phyloP scores from a whole-genome alignment of 2,888 invertebrate genomes.

The Ferrisia virgata region DNA sequence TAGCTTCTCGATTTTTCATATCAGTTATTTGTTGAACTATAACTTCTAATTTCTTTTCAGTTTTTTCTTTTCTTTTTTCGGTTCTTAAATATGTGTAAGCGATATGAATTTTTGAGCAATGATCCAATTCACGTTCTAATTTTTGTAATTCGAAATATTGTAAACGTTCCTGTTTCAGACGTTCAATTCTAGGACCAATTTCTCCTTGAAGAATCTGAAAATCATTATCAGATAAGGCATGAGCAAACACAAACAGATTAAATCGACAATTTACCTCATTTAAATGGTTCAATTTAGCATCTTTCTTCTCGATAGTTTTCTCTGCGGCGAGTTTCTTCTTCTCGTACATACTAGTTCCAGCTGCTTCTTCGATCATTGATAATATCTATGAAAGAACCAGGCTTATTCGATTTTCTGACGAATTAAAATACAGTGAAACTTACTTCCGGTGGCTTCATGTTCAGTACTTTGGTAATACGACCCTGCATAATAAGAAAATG shows the following conservation, averaged over 20 bases:
- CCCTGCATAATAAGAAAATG: conserved; percentile 99
- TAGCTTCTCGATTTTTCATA: conserved; percentile 58
- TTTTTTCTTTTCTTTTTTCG: conserved; percentile 50
- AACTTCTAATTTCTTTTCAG: conserved; percentile 26
- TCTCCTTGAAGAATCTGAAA: conserved; percentile 72
- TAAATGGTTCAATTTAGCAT: conserved; percentile 82
- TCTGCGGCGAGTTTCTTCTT: conserved; percentile 82
- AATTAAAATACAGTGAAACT: conserved; percentile 45
- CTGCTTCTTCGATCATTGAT: conserved; percentile 98
- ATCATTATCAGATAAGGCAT: not conserved
- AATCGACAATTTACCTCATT: conserved; percentile 61
- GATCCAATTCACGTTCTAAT: conserved; percentile 77
- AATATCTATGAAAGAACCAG: conserved; percentile 63
- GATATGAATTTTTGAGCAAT: conserved; percentile 68
- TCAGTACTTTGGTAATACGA: conserved; percentile 94
- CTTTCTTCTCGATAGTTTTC: conserved; percentile 87
- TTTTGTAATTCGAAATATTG: conserved; percentile 86
- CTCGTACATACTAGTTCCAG: conserved; percentile 96
- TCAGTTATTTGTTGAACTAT: conserved; percentile 48
- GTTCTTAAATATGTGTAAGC: conserved; percentile 68
- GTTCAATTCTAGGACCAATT: conserved; percentile 83
- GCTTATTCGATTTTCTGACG: not conserved
- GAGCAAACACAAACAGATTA: not conserved
- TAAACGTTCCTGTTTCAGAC: conserved; percentile 77
- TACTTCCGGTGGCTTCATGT: conserved; percentile 97